phyloP scores from a whole-genome alignment of 2,113 vertebrate genomes.

The Dolichotis patagonum region DNA sequence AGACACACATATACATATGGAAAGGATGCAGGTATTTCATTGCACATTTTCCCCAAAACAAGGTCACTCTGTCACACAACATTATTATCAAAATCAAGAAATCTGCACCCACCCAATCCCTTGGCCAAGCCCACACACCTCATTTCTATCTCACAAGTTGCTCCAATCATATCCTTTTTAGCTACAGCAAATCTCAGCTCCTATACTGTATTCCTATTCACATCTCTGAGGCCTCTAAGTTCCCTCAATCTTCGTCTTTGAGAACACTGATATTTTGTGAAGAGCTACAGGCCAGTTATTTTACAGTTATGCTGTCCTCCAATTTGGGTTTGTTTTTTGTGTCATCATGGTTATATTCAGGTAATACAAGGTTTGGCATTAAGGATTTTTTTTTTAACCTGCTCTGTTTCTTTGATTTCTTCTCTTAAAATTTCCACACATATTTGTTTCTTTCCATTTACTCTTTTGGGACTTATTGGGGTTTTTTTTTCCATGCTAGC shows the following conservation, averaged over 20 bases:
- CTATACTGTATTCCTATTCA: not conserved
- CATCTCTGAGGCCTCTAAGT: not conserved
- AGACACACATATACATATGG: no score
- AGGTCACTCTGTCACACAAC: not conserved
- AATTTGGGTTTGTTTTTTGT: not conserved
- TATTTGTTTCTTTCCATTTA: not conserved
- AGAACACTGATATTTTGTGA: not conserved
- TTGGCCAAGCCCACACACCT: not conserved
- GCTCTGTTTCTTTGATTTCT: not conserved
- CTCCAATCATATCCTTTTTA: not conserved
- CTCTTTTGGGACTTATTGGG: not conserved
- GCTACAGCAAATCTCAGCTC: not conserved
- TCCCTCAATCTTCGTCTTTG: not conserved
- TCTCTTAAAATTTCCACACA: not conserved
- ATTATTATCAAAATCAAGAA: not conserved
- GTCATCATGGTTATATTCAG: not conserved
- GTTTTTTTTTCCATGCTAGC: not conserved
- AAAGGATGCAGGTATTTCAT: not conserved
- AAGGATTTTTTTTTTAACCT: not conserved
- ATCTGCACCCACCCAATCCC: not conserved
- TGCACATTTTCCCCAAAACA: not conserved
- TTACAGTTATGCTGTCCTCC: not conserved
- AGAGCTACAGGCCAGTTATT: not conserved
- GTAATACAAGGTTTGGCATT: not conserved
- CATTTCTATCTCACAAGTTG: not conserved